Base-by-base conservation (phyloP, 1,140 invertebrate genomes). In the Aphelenchoides avenae region DNA sequence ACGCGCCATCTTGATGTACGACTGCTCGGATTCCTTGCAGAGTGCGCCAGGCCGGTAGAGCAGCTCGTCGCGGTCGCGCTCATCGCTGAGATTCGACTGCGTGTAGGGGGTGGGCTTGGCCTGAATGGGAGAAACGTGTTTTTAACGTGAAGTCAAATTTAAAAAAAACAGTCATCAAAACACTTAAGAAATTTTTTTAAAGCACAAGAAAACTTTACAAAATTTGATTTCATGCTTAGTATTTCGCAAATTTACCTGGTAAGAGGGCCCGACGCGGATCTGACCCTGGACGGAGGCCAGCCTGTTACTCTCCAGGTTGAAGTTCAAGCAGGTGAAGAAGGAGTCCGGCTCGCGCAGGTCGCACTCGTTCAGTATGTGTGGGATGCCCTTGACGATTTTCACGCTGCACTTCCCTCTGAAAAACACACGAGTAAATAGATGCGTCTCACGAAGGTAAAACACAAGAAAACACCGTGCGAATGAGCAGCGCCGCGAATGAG, bases 201-300 rank as follows among this genome's bases (percentile, higher is more conserved):
- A n/a, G n/a, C n/a, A n/a, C 5, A 24, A 15, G n/a, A 24, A 24
- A 20, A 18, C 15, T 24, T 24, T 24, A 5, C 5, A 6, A 34
- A 30, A 1, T 50, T 50, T 50, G 6, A 6, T 15, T n/a, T 1
- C n/a, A 50, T 6, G 15, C 9, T 50, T 50, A 30, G 15, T 40
- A 29, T 37, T 50, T 22, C 27, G n/a, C 15, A 26, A 29, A 50
- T 22, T 15, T 66, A 89, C 89, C 87, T 91, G 89, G 83, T 91
- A 89, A 78, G 87, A 87, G 79, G 87, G 85, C 81, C 90, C 90
- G 80, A 92, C 88, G 83, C 89, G 84, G 79, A 93, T 93, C 83
- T 91, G 88, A 78, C 89, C 88, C 82, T 91, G 89, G 78, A 88
- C 89, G 78, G 86, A 84, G 78, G 86, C 85, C 81, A 86, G 82